phyloP scores from a whole-genome alignment of 2,113 vertebrate species.

The Erythrolamprus reginae region DNA sequence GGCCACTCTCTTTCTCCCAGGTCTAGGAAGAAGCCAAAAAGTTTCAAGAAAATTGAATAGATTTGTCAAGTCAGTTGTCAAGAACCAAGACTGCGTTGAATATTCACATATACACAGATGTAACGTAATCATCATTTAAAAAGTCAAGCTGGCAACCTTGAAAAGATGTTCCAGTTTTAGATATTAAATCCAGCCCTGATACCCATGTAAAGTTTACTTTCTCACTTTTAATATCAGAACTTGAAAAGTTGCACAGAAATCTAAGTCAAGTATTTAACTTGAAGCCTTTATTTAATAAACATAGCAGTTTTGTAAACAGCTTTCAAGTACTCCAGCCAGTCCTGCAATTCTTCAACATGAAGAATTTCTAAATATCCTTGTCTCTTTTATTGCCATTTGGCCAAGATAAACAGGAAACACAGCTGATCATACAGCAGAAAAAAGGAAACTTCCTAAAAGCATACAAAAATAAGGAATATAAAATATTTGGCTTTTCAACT shows the following conservation, averaged over 20 bases:
- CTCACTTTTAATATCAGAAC: background rate
- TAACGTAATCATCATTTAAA: background rate
- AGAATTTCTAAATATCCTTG: constrained; percentile 6
- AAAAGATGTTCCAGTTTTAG: background rate
- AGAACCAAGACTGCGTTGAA: background rate
- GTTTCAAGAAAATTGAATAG: background rate
- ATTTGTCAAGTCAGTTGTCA: background rate
- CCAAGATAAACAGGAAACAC: constrained; percentile 10
- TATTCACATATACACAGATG: background rate
- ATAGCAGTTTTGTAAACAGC: constrained; percentile 14
- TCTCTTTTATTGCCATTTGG: background rate
- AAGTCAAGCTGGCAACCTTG: background rate
- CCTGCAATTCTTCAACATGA: background rate
- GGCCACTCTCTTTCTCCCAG: background rate
- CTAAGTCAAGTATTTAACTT: constrained; percentile 10
- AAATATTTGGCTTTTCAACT: background rate
- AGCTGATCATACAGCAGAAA: background rate
- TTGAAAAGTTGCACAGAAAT: constrained; percentile 1
- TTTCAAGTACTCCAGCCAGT: constrained; percentile 10
- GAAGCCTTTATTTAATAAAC: constrained; percentile 21
- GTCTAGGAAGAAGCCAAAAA: background rate
- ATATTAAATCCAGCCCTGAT: constrained; percentile 8
- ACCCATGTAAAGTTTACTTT: constrained; percentile 1
- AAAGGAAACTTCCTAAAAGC: background rate
- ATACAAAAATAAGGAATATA: background rate